Evolutionary conservation across 1,140 invertebrate species (phyloP).

Genomic region (Triops longicaudatus): DNA sequence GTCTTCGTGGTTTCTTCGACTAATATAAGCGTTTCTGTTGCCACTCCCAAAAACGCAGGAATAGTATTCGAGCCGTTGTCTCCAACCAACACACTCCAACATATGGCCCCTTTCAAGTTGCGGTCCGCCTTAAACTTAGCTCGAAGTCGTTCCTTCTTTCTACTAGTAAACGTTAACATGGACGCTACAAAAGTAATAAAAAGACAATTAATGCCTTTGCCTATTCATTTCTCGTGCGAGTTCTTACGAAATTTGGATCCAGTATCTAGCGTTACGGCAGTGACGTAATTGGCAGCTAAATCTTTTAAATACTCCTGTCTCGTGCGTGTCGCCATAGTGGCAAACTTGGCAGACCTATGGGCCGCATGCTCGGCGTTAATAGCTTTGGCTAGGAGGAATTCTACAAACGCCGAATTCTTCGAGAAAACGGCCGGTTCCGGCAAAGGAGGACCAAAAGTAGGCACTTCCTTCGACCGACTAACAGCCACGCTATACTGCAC

Average conservation of each 20-base stretch:
- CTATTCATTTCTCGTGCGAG: background rate
- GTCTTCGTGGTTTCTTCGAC: conserved; percentile 73
- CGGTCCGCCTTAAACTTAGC: conserved; percentile 58
- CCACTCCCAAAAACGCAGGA: conserved; percentile 79
- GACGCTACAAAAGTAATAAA: conserved; percentile 20
- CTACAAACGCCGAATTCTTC: conserved; percentile 81
- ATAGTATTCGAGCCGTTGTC: conserved; percentile 51
- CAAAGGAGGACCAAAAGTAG: conserved; percentile 89
- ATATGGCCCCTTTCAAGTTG: conserved; percentile 59
- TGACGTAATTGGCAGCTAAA: conserved; percentile 75
- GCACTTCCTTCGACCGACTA: conserved; percentile 87
- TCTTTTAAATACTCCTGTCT: conserved; percentile 88
- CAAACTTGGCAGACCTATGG: conserved; percentile 91
- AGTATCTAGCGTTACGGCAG: conserved; percentile 69
- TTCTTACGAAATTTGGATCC: conserved; percentile 82
- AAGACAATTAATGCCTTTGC: background rate
- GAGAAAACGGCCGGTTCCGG: conserved; percentile 71
- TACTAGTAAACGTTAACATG: conserved; percentile 56
- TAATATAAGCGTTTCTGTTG: conserved; percentile 74
- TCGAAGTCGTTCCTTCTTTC: conserved; percentile 57
- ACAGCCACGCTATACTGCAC: conserved; percentile 86
- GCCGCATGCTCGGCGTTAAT: conserved; percentile 97
- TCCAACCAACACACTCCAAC: conserved; percentile 65
- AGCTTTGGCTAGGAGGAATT: conserved; percentile 90
- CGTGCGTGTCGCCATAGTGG: conserved; percentile 91